Conservation (phyloP, 2,113 vertebrate species). For the Channa argus region DNA sequence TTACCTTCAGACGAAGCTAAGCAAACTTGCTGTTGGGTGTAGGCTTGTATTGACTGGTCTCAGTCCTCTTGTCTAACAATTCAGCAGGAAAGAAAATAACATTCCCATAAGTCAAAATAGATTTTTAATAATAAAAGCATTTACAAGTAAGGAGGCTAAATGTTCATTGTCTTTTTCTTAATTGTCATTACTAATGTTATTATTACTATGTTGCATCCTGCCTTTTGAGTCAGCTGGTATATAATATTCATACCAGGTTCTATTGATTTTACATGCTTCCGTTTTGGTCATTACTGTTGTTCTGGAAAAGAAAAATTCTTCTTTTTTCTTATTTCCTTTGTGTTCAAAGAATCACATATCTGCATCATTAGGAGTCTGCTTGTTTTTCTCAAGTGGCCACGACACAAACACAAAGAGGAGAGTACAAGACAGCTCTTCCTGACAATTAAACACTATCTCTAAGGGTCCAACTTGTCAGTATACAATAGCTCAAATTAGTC, state of each 20-base stretch:
- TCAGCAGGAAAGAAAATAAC: too few relatives aligned
- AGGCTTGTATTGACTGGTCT: background rate
- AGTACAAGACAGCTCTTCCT: background rate
- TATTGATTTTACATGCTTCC: background rate
- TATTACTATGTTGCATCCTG: too few relatives aligned
- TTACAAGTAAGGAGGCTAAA: too few relatives aligned
- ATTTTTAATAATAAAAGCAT: too few relatives aligned
- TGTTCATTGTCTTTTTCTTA: too few relatives aligned
- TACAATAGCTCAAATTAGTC: background rate
- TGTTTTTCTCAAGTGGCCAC: slow-evolving; percentile 22
- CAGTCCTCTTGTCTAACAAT: too few relatives aligned
- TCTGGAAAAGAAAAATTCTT: background rate
- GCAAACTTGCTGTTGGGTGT: background rate
- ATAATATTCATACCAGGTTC: background rate
- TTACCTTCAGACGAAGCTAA: background rate
- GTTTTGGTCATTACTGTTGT: background rate
- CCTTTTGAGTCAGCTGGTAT: too few relatives aligned
- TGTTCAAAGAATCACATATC: slow-evolving; percentile 7
- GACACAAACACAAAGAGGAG: background rate
- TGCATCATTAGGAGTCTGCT: slow-evolving; percentile 17
- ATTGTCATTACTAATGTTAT: too few relatives aligned
- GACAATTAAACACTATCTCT: slow-evolving; percentile 4
- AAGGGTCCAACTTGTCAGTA: background rate
- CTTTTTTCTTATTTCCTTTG: slow-evolving; percentile 15
- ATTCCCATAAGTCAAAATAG: too few relatives aligned